Conservation (phyloP, 1,140 invertebrate species). For the Cydia pomonella region DNA sequence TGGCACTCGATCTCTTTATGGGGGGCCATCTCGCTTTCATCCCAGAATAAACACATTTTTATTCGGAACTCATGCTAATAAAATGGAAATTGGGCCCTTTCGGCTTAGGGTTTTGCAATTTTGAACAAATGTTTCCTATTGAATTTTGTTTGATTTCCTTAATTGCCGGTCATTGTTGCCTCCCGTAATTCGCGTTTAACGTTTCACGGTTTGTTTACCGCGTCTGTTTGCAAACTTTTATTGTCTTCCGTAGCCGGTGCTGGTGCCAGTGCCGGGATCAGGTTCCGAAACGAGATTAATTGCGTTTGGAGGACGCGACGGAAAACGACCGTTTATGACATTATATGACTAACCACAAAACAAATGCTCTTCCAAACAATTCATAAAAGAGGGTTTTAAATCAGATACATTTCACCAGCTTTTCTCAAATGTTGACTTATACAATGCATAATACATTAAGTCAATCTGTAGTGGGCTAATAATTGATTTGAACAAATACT, state of each 20-base stretch:
- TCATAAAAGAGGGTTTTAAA: neutral
- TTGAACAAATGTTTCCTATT: constrained; percentile 71
- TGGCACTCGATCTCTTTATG: constrained; percentile 61
- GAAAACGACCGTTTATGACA: constrained; percentile 12
- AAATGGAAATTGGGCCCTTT: constrained; percentile 71
- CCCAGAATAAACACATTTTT: constrained; percentile 74
- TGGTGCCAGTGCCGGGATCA: neutral
- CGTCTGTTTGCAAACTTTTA: constrained; percentile 17
- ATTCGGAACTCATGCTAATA: constrained; percentile 71
- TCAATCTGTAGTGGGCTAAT: too few relatives aligned
- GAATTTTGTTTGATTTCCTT: constrained; percentile 67
- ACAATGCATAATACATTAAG: too few relatives aligned
- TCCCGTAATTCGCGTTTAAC: constrained; percentile 41
- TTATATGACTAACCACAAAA: neutral
- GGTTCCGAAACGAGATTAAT: constrained; percentile 5
- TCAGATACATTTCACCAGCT: neutral
- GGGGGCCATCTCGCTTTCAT: constrained; percentile 57
- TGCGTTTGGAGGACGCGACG: constrained; percentile 9
- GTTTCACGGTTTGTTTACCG: constrained; percentile 31
- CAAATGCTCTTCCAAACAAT: neutral
- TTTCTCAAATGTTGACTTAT: too few relatives aligned
- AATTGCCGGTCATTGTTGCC: constrained; percentile 55
- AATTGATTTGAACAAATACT: too few relatives aligned
- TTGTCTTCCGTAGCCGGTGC: constrained; percentile 8
- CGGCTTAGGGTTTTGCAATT: constrained; percentile 65